Evolutionary conservation across 92 coral and sea anemone genomes (phyloP), one percentile per base, ranked within the genome.

Genomic region (Diadumene lineata): DNA sequence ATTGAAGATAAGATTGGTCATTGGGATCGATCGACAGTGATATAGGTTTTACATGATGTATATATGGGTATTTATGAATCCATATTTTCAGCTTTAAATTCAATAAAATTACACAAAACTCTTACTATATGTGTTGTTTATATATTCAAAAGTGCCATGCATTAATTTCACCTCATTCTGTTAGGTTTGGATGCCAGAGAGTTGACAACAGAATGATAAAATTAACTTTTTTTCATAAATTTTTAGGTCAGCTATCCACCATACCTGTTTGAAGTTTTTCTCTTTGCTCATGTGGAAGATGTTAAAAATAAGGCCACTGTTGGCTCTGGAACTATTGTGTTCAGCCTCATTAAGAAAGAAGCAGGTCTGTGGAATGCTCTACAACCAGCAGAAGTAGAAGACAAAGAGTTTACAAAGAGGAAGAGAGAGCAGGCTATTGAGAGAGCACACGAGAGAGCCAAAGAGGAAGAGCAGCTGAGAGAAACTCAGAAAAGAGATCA

Each of bases 211-310:
- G n/a, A n/a, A n/a, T n/a, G n/a, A n/a, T n/a, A n/a, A n/a, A n/a
- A n/a, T n/a, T n/a, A n/a, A n/a, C n/a, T n/a, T n/a, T n/a, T n/a
- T n/a, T n/a, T n/a, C n/a, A n/a, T n/a, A n/a, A n/a, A n/a, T 62
- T 19, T 70, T 27, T 56, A 94, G 98, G 97, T 81, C 34, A 94
- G 97, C 85, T 94, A 91, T 50, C 98, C 98, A 38, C 98, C 98
- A 23, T 94, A 94, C 72, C 34, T 94, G 70, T 94, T 91, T 92
- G 98, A 94, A 70, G 94, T 81, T 51, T 94, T 81, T 64, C 90
- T 94, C 65, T 84, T 66, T 69, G 84, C 87, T 46, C 83, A 79
- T 72, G 97, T 94, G 11, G 87, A 94, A 67, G 97, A 94, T 53
- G 56, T 73, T 1, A 82, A 84, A n/a, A 87, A 96, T 31, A 94